Conservation (phyloP, 2,113 vertebrate genomes). For the Bambusicola thoracicus region DNA sequence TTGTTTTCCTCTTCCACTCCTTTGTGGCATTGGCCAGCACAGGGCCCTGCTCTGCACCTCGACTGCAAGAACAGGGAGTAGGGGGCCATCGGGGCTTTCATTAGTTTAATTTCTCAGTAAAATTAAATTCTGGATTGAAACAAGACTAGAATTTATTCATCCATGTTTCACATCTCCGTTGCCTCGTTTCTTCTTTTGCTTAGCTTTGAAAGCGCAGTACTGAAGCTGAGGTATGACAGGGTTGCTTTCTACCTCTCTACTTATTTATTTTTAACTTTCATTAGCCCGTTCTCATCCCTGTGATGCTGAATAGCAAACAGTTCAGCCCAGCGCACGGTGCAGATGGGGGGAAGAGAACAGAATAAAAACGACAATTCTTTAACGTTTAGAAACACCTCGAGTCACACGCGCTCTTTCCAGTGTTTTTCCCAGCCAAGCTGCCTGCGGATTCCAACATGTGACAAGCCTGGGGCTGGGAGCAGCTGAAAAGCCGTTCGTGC, state of each 20-base stretch:
- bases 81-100: background rate
- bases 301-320: background rate
- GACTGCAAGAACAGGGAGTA: background rate
- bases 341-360: background rate
- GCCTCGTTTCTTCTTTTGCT: background rate
- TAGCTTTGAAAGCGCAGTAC: conserved; percentile 5
- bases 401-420: background rate
- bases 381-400: background rate
- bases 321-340: background rate
- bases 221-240: fast-evolving
- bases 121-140: background rate
- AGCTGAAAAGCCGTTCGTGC: background rate
- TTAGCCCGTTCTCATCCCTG: background rate
- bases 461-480: background rate
- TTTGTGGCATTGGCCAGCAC: background rate
- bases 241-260: background rate
- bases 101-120: background rate
- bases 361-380: background rate
- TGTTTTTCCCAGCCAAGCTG: background rate
- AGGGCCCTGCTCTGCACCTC: background rate
- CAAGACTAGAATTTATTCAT: background rate
- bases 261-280: conserved; percentile 1
- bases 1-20: conserved; percentile 25
- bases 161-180: background rate
- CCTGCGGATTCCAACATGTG: background rate